phyloP scores from a whole-genome alignment of 2,888 invertebrate species.

The Falcaria lacertinaria region DNA sequence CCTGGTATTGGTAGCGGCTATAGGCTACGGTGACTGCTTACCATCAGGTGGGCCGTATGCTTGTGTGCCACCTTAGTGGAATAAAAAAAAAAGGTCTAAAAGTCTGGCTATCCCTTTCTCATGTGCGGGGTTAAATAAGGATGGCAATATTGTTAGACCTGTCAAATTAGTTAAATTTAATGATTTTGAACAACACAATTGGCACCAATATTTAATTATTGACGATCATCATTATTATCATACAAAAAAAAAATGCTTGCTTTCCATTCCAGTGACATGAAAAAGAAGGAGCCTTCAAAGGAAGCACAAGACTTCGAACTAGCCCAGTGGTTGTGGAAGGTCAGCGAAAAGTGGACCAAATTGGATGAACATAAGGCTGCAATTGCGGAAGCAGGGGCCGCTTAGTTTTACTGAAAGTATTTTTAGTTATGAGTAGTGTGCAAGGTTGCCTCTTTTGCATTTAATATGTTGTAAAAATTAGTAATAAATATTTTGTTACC shows the following conservation, averaged over 20 bases:
- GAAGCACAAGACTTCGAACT: constrained; percentile 76
- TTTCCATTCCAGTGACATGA: constrained; percentile 73
- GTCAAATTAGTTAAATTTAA: no score
- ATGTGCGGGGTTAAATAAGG: no score
- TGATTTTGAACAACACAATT: no score
- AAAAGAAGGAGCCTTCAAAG: constrained; percentile 65
- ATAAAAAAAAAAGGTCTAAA: no score
- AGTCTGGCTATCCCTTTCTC: no score
- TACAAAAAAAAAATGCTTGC: neutral
- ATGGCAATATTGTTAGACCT: no score
- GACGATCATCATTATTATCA: no score
- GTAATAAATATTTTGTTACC: constrained; percentile 2
- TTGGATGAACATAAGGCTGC: constrained; percentile 40
- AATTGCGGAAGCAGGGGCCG: constrained; percentile 24
- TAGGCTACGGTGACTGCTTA: no score
- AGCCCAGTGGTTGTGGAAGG: constrained; percentile 86
- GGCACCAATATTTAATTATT: no score
- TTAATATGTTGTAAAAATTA: constrained; percentile 3
- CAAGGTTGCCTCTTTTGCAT: constrained; percentile 7
- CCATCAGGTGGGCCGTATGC: no score
- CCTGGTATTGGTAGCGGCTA: no score
- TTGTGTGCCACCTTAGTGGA: no score
- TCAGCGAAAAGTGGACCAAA: constrained; percentile 89
- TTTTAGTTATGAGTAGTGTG: neutral
- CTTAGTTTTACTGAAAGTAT: constrained; percentile 8